Percentiles rank a stretch among this genome's conserved stretches.
These are phyloP conservation scores for Pyrocoelia pectoralis DNA, from an alignment of 2,888 invertebrate genomes.

Conservation along the genomic window DNA sequence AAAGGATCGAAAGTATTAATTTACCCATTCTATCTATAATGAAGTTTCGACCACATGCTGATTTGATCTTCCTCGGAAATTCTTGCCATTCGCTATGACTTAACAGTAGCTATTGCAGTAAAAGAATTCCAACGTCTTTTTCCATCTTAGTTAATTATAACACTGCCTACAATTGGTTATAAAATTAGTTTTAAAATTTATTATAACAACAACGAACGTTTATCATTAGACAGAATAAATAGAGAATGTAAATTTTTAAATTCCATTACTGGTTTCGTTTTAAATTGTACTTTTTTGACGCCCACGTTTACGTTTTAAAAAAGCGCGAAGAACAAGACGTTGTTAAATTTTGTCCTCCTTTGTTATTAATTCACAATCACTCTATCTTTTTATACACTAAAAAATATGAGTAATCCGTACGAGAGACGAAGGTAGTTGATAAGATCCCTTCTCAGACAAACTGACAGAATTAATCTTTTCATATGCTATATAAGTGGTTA, in stretches of 20 bases:
- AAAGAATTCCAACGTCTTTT: slow-evolving; percentile 15
- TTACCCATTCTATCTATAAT: slow-evolving; percentile 18
- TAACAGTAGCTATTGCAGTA: slow-evolving; percentile 19
- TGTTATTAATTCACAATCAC: not conserved
- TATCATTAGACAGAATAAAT: not conserved
- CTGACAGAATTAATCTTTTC: slow-evolving; percentile 35
- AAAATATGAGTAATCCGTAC: slow-evolving; percentile 1
- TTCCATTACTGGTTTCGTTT: not conserved
- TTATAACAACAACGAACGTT: not conserved
- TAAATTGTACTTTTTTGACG: not conserved
- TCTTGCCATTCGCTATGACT: slow-evolving; percentile 12
- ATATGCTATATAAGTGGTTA: slow-evolving; percentile 22
- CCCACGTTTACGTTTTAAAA: not conserved
- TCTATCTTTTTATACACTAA: not conserved
- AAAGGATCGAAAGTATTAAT: slow-evolving; percentile 12
- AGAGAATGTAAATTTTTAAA: not conserved
- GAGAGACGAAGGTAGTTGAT: slow-evolving; percentile 5
- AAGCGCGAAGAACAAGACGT: not conserved
- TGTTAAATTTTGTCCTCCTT: not conserved
- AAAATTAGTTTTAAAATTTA: slow-evolving; percentile 14
- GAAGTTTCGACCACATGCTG: slow-evolving; percentile 24
- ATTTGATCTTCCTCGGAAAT: slow-evolving; percentile 19
- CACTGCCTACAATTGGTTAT: slow-evolving; percentile 17
- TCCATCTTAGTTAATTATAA: slow-evolving; percentile 18
- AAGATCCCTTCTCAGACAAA: slow-evolving; percentile 33